A percentile compares a stretch with the other conserved stretches of the same genome.
phyloP scores from a whole-genome alignment of 2,113 vertebrate genomes.

The Scolopax mira region DNA sequence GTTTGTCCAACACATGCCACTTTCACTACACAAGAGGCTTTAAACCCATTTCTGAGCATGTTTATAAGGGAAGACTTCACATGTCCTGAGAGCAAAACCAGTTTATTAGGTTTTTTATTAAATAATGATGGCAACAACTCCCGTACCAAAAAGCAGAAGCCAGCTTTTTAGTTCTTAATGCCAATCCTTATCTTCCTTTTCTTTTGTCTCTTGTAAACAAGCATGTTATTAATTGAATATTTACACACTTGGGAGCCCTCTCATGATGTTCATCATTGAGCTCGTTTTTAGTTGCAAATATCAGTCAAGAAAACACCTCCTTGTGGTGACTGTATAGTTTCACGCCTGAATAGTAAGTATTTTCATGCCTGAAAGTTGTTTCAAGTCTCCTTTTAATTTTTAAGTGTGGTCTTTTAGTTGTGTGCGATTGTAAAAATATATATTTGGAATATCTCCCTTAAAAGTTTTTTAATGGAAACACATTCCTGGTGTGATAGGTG shows the following conservation, averaged over 20 bases:
- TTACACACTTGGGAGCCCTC: neutral
- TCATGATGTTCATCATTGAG: neutral
- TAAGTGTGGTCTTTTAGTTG: neutral
- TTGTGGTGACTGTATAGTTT: neutral
- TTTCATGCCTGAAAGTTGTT: neutral
- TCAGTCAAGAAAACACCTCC: neutral
- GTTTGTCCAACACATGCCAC: neutral
- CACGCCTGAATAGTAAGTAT: neutral
- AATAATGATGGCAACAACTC: neutral
- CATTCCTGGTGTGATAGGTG: neutral
- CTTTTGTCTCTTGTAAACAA: accelerated
- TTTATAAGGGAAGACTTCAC: neutral
- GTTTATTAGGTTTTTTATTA: neutral
- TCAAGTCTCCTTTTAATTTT: neutral
- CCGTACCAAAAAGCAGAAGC: neutral
- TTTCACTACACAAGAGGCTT: neutral
- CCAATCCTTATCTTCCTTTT: neutral
- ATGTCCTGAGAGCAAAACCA: neutral
- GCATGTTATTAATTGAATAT: neutral
- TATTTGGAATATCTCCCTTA: neutral
- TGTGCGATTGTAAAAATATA: neutral
- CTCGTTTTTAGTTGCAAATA: neutral
- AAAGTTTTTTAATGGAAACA: neutral
- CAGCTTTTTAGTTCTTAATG: neutral
- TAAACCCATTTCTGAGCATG: neutral